Percentiles rank a stretch among this genome's conserved stretches.
Conservation (phyloP, 2,113 vertebrate species). For the Chinchilla lanigera region DNA sequence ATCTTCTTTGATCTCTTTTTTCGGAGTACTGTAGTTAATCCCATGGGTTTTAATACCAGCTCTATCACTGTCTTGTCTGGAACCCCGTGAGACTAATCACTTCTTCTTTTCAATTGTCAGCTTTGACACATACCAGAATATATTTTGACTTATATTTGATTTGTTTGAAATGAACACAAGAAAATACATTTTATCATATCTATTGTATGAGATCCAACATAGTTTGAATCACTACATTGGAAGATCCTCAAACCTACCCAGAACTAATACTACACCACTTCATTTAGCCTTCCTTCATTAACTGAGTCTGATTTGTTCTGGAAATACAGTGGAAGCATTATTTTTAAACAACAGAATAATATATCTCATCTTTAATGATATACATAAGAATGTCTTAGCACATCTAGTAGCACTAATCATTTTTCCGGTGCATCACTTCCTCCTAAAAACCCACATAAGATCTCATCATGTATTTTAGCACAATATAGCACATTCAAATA, state of each 20-base stretch:
- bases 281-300: neutral
- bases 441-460: neutral
- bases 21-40: too few relatives aligned
- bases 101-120: neutral
- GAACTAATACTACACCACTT: neutral
- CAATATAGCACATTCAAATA: slow-evolving; percentile 18
- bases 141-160: slow-evolving; percentile 7
- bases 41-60: neutral
- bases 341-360: slow-evolving; percentile 2
- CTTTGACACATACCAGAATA: neutral
- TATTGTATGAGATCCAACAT: neutral
- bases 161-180: neutral
- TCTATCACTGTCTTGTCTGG: neutral
- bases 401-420: neutral
- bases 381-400: neutral
- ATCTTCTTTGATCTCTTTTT: too few relatives aligned
- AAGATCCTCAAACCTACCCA: neutral
- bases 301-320: neutral
- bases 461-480: neutral
- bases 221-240: neutral
- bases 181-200: neutral
- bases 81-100: neutral
- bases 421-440: neutral
- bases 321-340: neutral
- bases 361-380: slow-evolving; percentile 35